A percentile compares a stretch with the other conserved stretches of the same genome.
Evolutionary conservation across 2,888 invertebrate species (phyloP).

Genomic region (Prosapia bicincta): DNA sequence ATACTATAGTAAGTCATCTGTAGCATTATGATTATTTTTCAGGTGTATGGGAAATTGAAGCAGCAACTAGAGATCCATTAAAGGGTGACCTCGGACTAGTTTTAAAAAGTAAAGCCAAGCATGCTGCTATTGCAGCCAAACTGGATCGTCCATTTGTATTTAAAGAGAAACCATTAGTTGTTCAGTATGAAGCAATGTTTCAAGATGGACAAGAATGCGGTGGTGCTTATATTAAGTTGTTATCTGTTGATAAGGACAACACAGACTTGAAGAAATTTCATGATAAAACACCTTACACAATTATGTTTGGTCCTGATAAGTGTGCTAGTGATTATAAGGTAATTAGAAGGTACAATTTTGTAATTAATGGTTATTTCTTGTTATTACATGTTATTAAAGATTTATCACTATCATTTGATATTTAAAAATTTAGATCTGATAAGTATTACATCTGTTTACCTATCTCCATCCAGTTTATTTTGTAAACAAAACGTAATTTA

Average conservation of each 20-base stretch:
- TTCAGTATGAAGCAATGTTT: constrained; percentile 92
- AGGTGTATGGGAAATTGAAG: constrained; percentile 68
- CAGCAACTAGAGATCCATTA: constrained; percentile 72
- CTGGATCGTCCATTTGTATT: constrained; percentile 63
- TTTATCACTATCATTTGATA: background rate
- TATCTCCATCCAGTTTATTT: too few relatives aligned
- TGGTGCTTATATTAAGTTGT: constrained; percentile 93
- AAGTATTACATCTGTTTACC: too few relatives aligned
- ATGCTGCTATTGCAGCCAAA: constrained; percentile 55
- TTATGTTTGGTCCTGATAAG: constrained; percentile 99
- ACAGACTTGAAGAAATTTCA: constrained; percentile 74
- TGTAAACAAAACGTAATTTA: too few relatives aligned
- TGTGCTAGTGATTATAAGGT: constrained; percentile 96
- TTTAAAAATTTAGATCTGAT: background rate
- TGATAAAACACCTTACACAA: constrained; percentile 96
- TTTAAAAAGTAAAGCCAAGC: constrained; percentile 91
- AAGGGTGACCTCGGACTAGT: constrained; percentile 84
- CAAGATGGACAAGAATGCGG: constrained; percentile 99
- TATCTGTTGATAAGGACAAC: constrained; percentile 66
- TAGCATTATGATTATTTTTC: too few relatives aligned
- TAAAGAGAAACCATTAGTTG: constrained; percentile 54
- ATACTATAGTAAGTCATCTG: too few relatives aligned
- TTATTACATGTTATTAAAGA: background rate
- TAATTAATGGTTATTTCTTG: background rate
- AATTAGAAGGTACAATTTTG: too few relatives aligned